Base-by-base conservation (phyloP, 2,797 vertebrate genomes). In the Chrosomus eos region DNA sequence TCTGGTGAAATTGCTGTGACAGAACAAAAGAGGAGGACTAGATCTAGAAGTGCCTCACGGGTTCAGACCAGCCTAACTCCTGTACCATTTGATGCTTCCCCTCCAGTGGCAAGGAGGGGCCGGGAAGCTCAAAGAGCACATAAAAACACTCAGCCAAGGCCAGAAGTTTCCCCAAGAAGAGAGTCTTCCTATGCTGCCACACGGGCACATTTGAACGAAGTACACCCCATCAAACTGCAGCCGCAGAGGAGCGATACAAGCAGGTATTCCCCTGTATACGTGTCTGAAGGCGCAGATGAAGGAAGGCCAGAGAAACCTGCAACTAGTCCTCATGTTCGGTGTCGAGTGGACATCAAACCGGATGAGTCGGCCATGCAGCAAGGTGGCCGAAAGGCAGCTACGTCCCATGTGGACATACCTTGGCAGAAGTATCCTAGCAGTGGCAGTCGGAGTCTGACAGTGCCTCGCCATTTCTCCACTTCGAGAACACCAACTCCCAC, bases 161-260 rank as follows among this genome's bases (percentile, higher is more conserved):
- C 91, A 0, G 97, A 98, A 81, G 92, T 91, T 10, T 98, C 97
- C 0, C 97, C 97, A 0, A 96, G 94, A 85, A 94, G 94, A n/a
- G 97, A 98, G 43, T 90, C 93, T 7, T 90, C 94, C 33, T 94
- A 96, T 62, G 91, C 93, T 5, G 93, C 96, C 3, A 92, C 95
- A 81, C 94, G 95, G 88, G 94, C 93, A 0, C 93, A 97, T 38
- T 94, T 97, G 89, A 97, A 96, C 33, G 97, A 98, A 85, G 95
- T 98, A 68, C 97, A 98, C 85, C 97, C 97, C 73, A 96, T 98
- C 91, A 98, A 98, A 88, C 93, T 99, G 85, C 98, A 98, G 93
- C 98, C 98, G 0, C 98, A 98, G 90, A 95, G 95, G 40, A 93
- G 94, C 64, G 96, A 97, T n/a, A 89, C 95, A 48, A 96, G 95